Evolutionary conservation across 2,888 invertebrate species (phyloP).

Genomic region (Hesperia comma): DNA sequence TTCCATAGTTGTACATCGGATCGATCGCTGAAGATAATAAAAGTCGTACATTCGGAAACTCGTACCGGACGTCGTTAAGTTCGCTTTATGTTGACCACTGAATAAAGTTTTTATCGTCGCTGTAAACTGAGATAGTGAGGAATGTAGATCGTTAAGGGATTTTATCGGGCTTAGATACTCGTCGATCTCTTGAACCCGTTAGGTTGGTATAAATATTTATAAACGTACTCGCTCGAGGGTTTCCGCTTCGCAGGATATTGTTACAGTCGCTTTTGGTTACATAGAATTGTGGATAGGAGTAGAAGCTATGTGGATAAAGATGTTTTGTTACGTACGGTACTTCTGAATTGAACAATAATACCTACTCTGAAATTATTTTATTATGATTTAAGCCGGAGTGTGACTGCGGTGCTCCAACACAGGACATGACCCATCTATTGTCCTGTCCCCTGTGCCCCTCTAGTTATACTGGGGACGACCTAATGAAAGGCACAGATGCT

Average conservation of each 20-base stretch:
- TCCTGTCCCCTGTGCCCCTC: too few species aligned
- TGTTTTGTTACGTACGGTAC: too few species aligned
- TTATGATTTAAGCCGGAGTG: too few species aligned
- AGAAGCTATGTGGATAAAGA: too few species aligned
- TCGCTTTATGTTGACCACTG: slow-evolving; percentile 35
- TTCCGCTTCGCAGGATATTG: not conserved
- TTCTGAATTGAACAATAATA: too few species aligned
- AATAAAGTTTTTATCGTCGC: slow-evolving; percentile 35
- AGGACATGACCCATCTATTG: too few species aligned
- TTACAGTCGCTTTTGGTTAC: not conserved
- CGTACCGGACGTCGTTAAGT: slow-evolving; percentile 27
- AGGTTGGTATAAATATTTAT: slow-evolving; percentile 26
- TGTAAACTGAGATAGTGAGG: slow-evolving; percentile 35
- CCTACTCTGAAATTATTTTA: too few species aligned
- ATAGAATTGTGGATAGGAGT: too few species aligned
- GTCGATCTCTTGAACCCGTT: slow-evolving; percentile 17
- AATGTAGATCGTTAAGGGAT: slow-evolving; percentile 28
- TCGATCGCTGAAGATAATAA: slow-evolving; percentile 14
- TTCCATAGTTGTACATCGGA: not conserved
- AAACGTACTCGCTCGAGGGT: not conserved
- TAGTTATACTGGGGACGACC: too few species aligned
- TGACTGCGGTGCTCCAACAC: too few species aligned
- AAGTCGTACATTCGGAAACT: slow-evolving; percentile 18
- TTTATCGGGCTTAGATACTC: slow-evolving; percentile 27
- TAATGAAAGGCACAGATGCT: too few species aligned